Percentiles rank a stretch among this genome's conserved stretches.
Conservation (phyloP, 2,113 vertebrate genomes). For the Seriola quinqueradiata region DNA sequence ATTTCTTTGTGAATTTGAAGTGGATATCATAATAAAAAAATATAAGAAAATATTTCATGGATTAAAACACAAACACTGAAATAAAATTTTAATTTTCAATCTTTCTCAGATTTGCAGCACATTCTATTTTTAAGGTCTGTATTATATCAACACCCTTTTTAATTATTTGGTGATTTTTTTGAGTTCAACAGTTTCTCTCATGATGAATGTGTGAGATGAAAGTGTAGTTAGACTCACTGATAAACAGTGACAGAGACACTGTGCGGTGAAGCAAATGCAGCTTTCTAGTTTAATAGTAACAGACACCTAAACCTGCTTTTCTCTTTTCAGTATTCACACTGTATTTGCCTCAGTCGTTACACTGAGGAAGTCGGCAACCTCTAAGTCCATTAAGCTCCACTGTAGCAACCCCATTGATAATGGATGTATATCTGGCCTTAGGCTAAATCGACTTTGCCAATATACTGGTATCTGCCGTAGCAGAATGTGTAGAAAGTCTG, state of each 20-base stretch:
- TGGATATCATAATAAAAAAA: neutral
- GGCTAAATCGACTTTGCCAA: constrained; percentile 70
- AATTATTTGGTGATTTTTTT: neutral
- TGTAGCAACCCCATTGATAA: constrained; percentile 66
- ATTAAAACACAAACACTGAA: neutral
- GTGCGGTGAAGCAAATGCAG: neutral
- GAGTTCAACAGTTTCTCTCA: neutral
- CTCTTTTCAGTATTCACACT: neutral
- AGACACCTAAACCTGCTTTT: constrained; percentile 19
- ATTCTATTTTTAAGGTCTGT: neutral
- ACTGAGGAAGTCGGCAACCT: constrained; percentile 52
- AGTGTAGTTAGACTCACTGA: neutral
- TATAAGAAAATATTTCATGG: neutral
- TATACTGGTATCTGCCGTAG: constrained; percentile 67
- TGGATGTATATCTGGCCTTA: constrained; percentile 70
- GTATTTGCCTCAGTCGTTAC: constrained; percentile 39
- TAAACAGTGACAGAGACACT: neutral
- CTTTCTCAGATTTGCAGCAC: neutral
- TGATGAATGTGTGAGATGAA: neutral
- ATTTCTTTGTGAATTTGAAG: no score
- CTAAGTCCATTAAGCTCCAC: constrained; percentile 65
- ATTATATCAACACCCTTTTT: neutral
- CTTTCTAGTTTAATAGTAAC: neutral
- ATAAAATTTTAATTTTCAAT: neutral
- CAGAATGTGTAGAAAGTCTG: constrained; percentile 67